phyloP scores from a whole-genome alignment of 2,888 invertebrate species.

The Formica aserva region DNA sequence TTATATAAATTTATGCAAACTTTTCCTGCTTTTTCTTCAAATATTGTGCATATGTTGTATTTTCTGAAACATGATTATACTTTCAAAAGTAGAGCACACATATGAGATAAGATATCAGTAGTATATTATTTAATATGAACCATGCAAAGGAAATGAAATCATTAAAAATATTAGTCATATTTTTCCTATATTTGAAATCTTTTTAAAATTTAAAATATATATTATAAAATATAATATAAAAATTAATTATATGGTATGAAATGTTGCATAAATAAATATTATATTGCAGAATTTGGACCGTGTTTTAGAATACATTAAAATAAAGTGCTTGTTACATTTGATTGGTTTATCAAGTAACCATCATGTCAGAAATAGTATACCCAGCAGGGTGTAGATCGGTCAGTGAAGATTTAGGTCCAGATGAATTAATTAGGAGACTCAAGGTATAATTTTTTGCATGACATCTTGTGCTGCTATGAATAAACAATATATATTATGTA shows the following conservation, averaged over 20 bases:
- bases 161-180: not conserved
- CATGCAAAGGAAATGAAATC: not conserved
- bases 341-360: conserved; percentile 77
- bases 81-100: not conserved
- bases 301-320: conserved; percentile 81
- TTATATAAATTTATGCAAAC: not conserved
- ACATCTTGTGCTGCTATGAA: not conserved
- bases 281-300: conserved; percentile 84
- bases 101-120: conserved; percentile 11
- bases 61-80: not conserved
- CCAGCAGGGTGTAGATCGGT: conserved; percentile 98
- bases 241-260: not conserved
- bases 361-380: conserved; percentile 95
- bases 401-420: conserved; percentile 97
- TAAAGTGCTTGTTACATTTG: conserved; percentile 64
- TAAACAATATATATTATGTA: not conserved
- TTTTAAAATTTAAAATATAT: not conserved
- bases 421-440: conserved; percentile 97
- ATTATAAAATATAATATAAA: not conserved
- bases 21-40: not conserved
- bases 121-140: not conserved
- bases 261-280: conserved; percentile 9
- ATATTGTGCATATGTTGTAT: not conserved
- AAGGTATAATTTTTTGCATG: conserved; percentile 89
- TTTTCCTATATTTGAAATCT: not conserved